Evolutionary conservation across 2,797 vertebrate genomes (phyloP).

Genomic region (Sternarchorhynchus goeldii): DNA sequence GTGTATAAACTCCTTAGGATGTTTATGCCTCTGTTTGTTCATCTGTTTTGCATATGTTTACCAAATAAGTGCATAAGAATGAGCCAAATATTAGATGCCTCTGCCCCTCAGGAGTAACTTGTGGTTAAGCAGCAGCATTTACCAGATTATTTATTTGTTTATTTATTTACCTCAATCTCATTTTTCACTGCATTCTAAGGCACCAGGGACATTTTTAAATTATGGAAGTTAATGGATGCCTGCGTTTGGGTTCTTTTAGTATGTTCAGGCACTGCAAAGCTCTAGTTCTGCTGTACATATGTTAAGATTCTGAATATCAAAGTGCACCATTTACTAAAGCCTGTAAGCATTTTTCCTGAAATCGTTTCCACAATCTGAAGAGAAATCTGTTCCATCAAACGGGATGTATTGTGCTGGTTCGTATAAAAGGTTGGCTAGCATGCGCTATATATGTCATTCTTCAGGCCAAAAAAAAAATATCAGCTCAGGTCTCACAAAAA

Average conservation of each 20-base stretch:
- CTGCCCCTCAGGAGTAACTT: background rate
- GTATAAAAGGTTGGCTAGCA: background rate
- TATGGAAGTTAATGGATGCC: too few species aligned
- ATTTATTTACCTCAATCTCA: too few species aligned
- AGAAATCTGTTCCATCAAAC: background rate
- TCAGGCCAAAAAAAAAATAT: background rate
- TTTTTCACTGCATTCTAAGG: too few species aligned
- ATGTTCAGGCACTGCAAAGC: too few species aligned
- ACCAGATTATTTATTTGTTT: background rate
- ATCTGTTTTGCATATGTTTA: slow-evolving; percentile 13
- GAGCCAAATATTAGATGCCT: background rate
- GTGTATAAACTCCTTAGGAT: slow-evolving; percentile 15
- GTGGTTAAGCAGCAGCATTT: background rate
- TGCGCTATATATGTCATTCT: slow-evolving; percentile 4
- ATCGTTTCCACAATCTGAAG: background rate
- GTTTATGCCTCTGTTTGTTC: background rate
- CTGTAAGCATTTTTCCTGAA: background rate
- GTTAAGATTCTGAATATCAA: background rate
- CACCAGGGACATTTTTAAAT: too few species aligned
- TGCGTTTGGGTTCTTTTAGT: too few species aligned
- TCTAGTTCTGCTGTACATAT: too few species aligned
- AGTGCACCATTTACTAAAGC: background rate
- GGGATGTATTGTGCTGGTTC: slow-evolving; percentile 7
- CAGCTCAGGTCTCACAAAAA: background rate
- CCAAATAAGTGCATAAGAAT: background rate